These are phyloP conservation scores for Aphelocoma coerulescens DNA, from an alignment of 2,113 vertebrate genomes.

Conservation along the genomic window DNA sequence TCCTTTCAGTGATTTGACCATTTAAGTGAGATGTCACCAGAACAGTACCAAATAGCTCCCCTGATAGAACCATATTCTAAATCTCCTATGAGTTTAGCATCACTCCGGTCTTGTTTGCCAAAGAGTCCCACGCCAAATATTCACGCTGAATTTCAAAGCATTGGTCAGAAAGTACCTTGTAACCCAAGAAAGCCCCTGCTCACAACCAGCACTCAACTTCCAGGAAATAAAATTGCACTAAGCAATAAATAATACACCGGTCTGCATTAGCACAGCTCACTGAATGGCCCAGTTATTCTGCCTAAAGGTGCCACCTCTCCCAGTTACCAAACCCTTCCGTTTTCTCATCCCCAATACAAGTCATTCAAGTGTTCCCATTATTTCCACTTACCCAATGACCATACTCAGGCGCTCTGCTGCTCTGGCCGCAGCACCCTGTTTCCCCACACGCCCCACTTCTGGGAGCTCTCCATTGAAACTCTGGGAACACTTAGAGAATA, in stretches of 20 bases:
- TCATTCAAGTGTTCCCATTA: background rate
- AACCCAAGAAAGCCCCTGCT: background rate
- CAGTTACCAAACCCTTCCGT: background rate
- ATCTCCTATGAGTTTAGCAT: background rate
- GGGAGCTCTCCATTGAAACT: background rate
- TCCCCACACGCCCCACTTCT: background rate
- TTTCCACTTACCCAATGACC: background rate
- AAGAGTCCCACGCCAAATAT: background rate
- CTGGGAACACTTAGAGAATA: background rate
- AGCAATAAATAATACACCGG: no score
- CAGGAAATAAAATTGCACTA: background rate
- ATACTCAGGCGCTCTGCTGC: background rate
- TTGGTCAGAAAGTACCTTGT: background rate
- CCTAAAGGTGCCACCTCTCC: background rate
- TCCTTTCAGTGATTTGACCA: background rate
- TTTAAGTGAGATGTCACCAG: background rate
- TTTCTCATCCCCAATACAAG: background rate
- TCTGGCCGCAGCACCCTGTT: background rate
- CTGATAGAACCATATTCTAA: background rate
- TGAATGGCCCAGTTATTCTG: background rate
- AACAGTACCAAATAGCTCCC: no score
- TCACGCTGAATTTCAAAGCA: background rate
- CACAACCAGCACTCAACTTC: background rate
- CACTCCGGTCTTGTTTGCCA: background rate
- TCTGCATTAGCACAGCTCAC: background rate